Evolutionary conservation across 2,113 vertebrate genomes (phyloP), one percentile per base, ranked within the genome.

Genomic region (Climacteris rufus): DNA sequence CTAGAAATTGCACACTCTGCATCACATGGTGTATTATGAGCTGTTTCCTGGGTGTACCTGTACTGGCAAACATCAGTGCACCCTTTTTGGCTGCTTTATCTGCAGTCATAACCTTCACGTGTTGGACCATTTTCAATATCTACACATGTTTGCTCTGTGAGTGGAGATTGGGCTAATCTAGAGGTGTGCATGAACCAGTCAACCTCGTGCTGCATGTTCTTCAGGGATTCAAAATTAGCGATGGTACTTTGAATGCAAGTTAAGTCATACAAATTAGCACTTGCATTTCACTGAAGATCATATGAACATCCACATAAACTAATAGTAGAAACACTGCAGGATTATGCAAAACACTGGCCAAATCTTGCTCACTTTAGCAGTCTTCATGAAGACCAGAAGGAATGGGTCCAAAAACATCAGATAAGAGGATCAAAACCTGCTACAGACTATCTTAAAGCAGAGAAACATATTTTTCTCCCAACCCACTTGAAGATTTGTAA

Each of bases 351-450:
- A 83, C 13, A 53, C 31, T 45, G 64, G 31, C 49, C 64, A 87
- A 75, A 60, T 70, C 60, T 70, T 75, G n/a, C 71, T 92, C 79
- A 15, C 39, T 81, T 89, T 19, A 78, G 17, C 60, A 78, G 23
- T 61, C 85, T 68, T 71, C 72, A 13, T 5, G 69, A 93, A 76
- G 80, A 86, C 83, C 74, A 87, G 69, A 89, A 92, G 40, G 65
- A 89, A 92, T 87, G 87, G 86, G 80, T 78, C 93, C 80, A 84
- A 75, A 81, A 95, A 57, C 14, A 4, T 75, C 37, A 93, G 76
- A 65, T 78, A 96, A 83, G 60, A 93, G 52, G 76, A 94, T 95
- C 85, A 96, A 95, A 92, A 94, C 76, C 80, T 90, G 68, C 57
- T 81, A 54, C 35, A 49, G 82, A 88, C 52, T 92, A 18, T 60